phyloP scores from a whole-genome alignment of 2,888 invertebrate species.

The Ellobium chinense region DNA sequence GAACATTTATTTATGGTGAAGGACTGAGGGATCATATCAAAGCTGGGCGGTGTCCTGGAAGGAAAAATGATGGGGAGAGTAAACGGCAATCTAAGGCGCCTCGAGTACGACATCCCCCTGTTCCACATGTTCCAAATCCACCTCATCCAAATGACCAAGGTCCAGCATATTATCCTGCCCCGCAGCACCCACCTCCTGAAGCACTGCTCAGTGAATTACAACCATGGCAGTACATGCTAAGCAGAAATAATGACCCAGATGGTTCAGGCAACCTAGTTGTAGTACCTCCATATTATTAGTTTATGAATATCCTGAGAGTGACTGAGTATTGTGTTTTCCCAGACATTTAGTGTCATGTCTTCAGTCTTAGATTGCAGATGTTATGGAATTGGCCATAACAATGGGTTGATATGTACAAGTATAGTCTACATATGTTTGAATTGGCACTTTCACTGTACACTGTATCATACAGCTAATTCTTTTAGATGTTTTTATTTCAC shows the following conservation, averaged over 20 bases:
- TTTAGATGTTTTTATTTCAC: no score
- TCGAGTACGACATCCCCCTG: not conserved
- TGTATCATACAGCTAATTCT: no score
- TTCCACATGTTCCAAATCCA: not conserved
- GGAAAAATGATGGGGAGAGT: not conserved
- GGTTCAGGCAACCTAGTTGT: not conserved
- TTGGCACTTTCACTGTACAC: no score
- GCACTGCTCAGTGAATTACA: conserved; percentile 9
- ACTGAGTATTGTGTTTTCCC: no score
- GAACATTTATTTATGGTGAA: conserved; percentile 15
- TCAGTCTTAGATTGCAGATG: no score
- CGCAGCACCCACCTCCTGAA: not conserved
- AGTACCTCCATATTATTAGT: conserved; percentile 5
- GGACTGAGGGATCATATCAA: conserved; percentile 26
- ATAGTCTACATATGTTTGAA: no score
- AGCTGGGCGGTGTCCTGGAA: conserved; percentile 24
- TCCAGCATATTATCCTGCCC: not conserved
- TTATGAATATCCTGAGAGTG: no score
- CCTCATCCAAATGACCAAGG: not conserved
- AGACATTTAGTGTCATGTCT: no score
- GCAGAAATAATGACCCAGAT: not conserved
- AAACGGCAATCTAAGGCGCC: not conserved
- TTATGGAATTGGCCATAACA: no score
- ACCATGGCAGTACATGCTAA: conserved; percentile 26
- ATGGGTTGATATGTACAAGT: no score